Conservation (phyloP, 2,113 vertebrate species). For the Lampris incognitus region DNA sequence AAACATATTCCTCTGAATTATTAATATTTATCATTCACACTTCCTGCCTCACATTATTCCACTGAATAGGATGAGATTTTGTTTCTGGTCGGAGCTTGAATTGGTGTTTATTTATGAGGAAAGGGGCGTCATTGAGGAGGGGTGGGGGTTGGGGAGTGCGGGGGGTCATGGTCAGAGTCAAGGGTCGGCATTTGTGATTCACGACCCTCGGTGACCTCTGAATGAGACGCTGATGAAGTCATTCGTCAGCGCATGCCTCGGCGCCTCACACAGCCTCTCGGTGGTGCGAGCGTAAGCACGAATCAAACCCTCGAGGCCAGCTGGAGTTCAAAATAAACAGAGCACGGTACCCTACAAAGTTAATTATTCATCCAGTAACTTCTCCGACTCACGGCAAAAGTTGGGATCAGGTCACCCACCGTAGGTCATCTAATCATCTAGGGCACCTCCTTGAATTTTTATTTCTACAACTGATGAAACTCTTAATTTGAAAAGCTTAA, state of each 20-base stretch:
- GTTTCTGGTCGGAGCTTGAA: slow-evolving; percentile 55
- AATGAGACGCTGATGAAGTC: slow-evolving; percentile 35
- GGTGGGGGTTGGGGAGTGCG: slow-evolving; percentile 12
- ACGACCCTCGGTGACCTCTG: slow-evolving; percentile 45
- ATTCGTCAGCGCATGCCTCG: background rate
- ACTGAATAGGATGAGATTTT: slow-evolving; percentile 68
- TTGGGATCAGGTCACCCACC: no score
- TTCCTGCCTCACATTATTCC: slow-evolving; percentile 76
- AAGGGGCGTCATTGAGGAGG: slow-evolving; percentile 48
- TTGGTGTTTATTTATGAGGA: slow-evolving; percentile 74
- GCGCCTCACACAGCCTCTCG: background rate
- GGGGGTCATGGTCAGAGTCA: slow-evolving; percentile 5
- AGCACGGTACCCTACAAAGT: background rate
- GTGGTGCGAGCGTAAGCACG: background rate
- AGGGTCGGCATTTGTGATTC: slow-evolving; percentile 39
- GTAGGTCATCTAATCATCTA: slow-evolving; percentile 18
- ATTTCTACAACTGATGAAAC: slow-evolving; percentile 41
- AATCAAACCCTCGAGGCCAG: background rate
- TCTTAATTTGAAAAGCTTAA: slow-evolving; percentile 51
- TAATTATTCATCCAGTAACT: slow-evolving; percentile 14
- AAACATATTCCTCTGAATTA: slow-evolving; percentile 70
- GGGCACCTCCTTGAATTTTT: slow-evolving; percentile 56
- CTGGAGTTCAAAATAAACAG: background rate
- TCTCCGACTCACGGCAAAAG: background rate
- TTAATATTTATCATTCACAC: slow-evolving; percentile 80